Percentiles rank a stretch among this genome's conserved stretches.
phyloP scores from a whole-genome alignment of 2,113 vertebrate species.

The Verasper variegatus region DNA sequence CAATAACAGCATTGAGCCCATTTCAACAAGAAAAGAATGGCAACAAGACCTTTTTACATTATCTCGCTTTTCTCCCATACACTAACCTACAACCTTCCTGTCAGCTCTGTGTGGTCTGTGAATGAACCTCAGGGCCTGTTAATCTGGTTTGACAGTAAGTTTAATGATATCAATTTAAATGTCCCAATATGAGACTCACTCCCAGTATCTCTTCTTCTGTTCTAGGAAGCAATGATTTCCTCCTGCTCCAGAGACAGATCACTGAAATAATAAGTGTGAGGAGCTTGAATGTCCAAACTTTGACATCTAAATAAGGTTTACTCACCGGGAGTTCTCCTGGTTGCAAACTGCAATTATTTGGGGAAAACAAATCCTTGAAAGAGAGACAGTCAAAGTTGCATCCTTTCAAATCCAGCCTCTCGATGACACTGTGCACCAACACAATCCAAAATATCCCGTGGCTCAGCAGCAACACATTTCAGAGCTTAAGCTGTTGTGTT shows the following conservation, averaged over 20 bases:
- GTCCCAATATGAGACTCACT: conserved; percentile 1
- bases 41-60: too few relatives aligned
- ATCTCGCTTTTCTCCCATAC: too few relatives aligned
- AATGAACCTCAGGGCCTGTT: not conserved
- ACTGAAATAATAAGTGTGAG: not conserved
- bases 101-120: not conserved
- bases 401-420: conserved; percentile 14
- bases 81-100: not conserved
- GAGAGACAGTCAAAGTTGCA: not conserved
- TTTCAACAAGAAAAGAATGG: too few relatives aligned
- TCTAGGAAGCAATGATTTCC: not conserved
- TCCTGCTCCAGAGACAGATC: not conserved
- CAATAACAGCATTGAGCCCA: too few relatives aligned
- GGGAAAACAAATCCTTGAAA: not conserved
- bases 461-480: conserved; percentile 22
- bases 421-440: not conserved
- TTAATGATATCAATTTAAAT: conserved; percentile 4
- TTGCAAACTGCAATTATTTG: conserved; percentile 28
- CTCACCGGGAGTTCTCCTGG: not conserved
- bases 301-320: conserved; percentile 1
- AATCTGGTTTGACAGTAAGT: not conserved
- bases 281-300: not conserved
- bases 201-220: not conserved
- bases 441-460: conserved; percentile 22
- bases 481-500: conserved; percentile 30